A percentile compares a stretch with the other conserved stretches of the same genome.
Conservation (phyloP, 2,888 invertebrate genomes). For the Pterostichus madidus region DNA sequence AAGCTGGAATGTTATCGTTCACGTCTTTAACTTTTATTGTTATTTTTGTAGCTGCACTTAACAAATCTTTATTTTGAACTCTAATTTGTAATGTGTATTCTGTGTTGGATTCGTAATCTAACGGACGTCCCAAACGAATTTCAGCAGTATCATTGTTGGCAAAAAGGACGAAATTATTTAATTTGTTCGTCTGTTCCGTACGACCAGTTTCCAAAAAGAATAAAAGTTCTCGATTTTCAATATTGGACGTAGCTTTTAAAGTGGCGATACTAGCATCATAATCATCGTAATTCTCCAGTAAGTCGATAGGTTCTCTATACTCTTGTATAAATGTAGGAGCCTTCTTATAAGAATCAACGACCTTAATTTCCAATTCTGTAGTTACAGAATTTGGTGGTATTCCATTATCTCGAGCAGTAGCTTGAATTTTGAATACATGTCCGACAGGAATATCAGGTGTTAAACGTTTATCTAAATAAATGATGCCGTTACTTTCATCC, state of each 20-base stretch:
- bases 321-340: slow-evolving; percentile 86
- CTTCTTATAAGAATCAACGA: slow-evolving; percentile 93
- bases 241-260: slow-evolving; percentile 88
- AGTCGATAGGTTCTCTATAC: slow-evolving; percentile 81
- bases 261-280: slow-evolving; percentile 85
- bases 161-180: slow-evolving; percentile 86
- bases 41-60: slow-evolving; percentile 89
- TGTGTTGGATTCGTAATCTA: slow-evolving; percentile 92
- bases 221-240: slow-evolving; percentile 86
- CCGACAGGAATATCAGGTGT: slow-evolving; percentile 72
- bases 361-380: slow-evolving; percentile 89
- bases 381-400: slow-evolving; percentile 81
- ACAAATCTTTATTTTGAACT: slow-evolving; percentile 88
- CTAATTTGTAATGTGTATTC: slow-evolving; percentile 91
- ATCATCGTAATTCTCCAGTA: slow-evolving; percentile 87
- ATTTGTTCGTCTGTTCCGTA: slow-evolving; percentile 92
- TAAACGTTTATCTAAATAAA: slow-evolving; percentile 78
- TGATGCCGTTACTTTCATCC: slow-evolving; percentile 90
- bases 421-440: slow-evolving; percentile 84
- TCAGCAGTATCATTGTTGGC: slow-evolving; percentile 85
- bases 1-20: slow-evolving; percentile 93
- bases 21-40: slow-evolving; percentile 91
- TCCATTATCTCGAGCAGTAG: slow-evolving; percentile 90
- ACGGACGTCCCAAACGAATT: slow-evolving; percentile 86
- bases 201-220: slow-evolving; percentile 90